Conservation (phyloP, 2,888 invertebrate species). For the Cerceris ruficornis region DNA sequence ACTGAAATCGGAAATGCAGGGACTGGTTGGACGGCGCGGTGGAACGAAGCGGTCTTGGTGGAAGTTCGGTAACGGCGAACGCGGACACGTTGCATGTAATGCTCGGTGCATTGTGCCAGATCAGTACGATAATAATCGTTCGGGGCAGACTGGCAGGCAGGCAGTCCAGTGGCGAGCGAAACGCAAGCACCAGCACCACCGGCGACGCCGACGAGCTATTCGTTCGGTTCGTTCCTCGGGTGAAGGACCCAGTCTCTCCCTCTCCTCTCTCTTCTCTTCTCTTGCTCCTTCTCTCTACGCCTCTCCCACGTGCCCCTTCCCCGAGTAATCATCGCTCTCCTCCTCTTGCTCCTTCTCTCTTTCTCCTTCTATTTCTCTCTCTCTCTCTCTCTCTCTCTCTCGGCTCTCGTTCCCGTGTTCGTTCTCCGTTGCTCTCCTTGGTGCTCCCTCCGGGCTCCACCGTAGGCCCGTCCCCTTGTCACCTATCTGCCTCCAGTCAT, state of each 20-base stretch:
- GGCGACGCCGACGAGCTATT: conserved; percentile 48
- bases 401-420: neutral
- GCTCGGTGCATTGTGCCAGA: conserved; percentile 53
- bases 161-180: conserved; percentile 36
- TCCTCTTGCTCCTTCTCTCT: conserved; percentile 41
- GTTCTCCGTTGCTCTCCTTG: neutral
- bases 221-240: conserved; percentile 67
- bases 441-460: neutral
- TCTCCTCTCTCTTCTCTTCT: conserved; percentile 42
- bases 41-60: conserved; percentile 16
- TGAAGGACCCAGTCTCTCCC: conserved; percentile 71
- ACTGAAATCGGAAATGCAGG: conserved; percentile 13
- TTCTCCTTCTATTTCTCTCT: conserved; percentile 6
- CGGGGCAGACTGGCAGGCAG: conserved; percentile 39
- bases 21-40: neutral
- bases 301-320: conserved; percentile 48
- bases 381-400: conserved; percentile 25
- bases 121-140: conserved; percentile 60
- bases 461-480: conserved; percentile 48
- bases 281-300: conserved; percentile 12
- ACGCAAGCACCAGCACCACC: conserved; percentile 32
- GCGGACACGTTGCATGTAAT: conserved; percentile 43
- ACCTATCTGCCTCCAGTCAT: conserved; percentile 57
- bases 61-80: conserved; percentile 36
- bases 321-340: conserved; percentile 48